Evolutionary conservation across 2,888 invertebrate genomes (phyloP).

Genomic region (Monoplex corrugatus): DNA sequence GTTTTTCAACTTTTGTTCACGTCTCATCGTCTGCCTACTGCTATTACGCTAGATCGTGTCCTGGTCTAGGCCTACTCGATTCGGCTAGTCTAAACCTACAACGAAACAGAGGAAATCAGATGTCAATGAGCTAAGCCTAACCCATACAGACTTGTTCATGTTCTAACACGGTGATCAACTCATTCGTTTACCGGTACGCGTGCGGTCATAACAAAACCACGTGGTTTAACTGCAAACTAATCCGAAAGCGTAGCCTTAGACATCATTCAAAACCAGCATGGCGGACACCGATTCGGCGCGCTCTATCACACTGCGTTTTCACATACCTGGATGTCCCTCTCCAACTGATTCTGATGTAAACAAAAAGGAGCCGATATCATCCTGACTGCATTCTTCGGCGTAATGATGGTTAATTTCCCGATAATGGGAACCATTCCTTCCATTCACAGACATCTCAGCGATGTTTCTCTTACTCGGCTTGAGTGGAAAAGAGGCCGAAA

Average conservation of each 20-base stretch:
- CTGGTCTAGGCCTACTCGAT: no score
- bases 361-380: conserved; percentile 78
- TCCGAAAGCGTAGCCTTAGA: neutral
- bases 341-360: conserved; percentile 82
- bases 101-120: no score
- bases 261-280: neutral
- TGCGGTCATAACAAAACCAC: conserved; percentile 14
- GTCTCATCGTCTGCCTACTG: no score
- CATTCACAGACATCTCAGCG: conserved; percentile 57
- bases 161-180: no score
- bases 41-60: no score
- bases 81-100: no score
- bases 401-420: conserved; percentile 74
- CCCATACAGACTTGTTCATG: no score
- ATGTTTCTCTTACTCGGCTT: conserved; percentile 54
- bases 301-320: neutral
- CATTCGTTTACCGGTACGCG: no score
- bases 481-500: conserved; percentile 74
- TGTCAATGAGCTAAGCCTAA: no score
- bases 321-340: conserved; percentile 81
- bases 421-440: conserved; percentile 68
- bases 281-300: neutral
- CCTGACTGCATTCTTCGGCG: conserved; percentile 77
- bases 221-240: neutral
- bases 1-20: no score